Evolutionary conservation across 1,140 invertebrate genomes (phyloP).

Genomic region (Leptonema lineaticorne): DNA sequence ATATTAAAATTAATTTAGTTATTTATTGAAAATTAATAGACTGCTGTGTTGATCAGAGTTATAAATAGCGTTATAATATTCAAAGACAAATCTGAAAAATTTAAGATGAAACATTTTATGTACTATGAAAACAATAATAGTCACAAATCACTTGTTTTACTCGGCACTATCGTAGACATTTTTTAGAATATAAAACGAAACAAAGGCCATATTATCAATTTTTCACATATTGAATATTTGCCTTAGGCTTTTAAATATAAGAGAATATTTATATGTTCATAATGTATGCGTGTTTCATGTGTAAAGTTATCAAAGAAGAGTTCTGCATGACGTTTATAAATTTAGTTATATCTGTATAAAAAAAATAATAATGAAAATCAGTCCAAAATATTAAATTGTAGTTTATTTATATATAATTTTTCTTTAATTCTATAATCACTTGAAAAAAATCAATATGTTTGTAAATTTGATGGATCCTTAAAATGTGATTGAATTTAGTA

Average conservation of each 20-base stretch:
- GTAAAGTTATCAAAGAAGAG: neutral
- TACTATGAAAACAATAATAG: neutral
- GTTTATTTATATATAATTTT: neutral
- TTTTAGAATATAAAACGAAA: neutral
- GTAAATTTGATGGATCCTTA: neutral
- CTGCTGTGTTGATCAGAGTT: neutral
- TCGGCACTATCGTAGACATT: neutral
- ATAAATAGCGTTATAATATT: neutral
- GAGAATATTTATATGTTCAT: neutral
- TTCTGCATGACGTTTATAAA: neutral
- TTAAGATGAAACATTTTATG: neutral
- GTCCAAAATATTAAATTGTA: no score
- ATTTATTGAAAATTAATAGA: neutral
- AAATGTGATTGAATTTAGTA: slow-evolving; percentile 16
- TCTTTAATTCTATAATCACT: neutral
- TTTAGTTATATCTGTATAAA: neutral
- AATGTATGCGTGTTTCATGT: neutral
- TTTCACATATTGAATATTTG: slow-evolving; percentile 7
- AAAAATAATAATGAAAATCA: neutral
- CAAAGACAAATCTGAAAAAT: neutral
- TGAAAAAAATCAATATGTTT: neutral
- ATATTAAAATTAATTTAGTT: neutral
- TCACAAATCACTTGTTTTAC: slow-evolving; percentile 16
- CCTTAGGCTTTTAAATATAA: slow-evolving; percentile 8
- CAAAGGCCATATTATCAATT: slow-evolving; percentile 16